These are phyloP conservation scores for Emys orbicularis DNA, from an alignment of 2,797 vertebrate genomes.

Conservation along the genomic window DNA sequence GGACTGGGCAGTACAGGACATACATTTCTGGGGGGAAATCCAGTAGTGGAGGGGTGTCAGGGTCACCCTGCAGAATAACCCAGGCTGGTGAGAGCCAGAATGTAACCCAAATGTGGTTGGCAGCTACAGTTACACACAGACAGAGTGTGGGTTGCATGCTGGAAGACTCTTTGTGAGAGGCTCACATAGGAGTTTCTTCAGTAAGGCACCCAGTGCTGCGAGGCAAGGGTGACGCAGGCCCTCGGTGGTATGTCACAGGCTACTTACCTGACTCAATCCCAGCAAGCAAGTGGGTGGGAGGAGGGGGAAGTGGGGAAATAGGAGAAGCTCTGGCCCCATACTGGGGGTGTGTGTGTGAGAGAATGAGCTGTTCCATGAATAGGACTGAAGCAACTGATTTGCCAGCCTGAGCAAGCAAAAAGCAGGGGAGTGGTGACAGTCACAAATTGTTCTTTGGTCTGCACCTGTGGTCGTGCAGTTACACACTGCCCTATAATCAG, in stretches of 20 bases:
- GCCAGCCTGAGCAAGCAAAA: not conserved
- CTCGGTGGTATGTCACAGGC: not conserved
- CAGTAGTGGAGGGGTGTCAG: not conserved
- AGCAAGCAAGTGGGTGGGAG: not conserved
- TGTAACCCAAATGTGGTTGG: not conserved
- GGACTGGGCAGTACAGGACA: not conserved
- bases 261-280: not conserved
- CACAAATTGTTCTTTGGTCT: not conserved
- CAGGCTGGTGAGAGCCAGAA: not conserved
- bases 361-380: not conserved
- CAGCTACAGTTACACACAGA: too few species aligned
- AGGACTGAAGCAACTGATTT: not conserved
- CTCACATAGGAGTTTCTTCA: not conserved
- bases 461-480: not conserved
- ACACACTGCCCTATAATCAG: not conserved
- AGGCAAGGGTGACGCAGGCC: not conserved
- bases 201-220: not conserved
- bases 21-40: not conserved
- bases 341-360: rapidly evolving
- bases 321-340: rapidly evolving
- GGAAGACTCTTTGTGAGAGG: not conserved
- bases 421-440: rapidly evolving
- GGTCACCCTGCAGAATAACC: not conserved
- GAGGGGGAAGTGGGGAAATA: not conserved
- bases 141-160: too few species aligned